Conservation (phyloP, 2,888 invertebrate genomes). For the Macrosiphum euphorbiae region DNA sequence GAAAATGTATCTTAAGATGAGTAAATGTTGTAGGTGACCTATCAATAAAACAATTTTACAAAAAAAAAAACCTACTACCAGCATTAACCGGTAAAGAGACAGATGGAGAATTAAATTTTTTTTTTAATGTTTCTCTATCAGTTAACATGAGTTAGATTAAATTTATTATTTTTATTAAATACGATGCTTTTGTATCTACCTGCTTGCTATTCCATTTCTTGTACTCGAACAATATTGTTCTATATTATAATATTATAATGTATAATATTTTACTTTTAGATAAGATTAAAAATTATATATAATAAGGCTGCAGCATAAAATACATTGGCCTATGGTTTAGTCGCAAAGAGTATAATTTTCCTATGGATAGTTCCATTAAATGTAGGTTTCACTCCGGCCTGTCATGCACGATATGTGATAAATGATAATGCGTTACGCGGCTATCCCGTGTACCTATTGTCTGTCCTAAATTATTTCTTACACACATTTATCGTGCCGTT, state of each 20-base stretch:
- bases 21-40: not conserved
- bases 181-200: not conserved
- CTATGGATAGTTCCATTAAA: not conserved
- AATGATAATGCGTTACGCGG: not conserved
- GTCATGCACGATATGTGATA: not conserved
- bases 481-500: not conserved
- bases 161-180: not conserved
- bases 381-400: not conserved
- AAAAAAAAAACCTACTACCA: not conserved
- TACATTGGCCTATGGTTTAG: not conserved
- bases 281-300: not conserved
- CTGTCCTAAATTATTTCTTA: not conserved
- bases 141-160: not conserved
- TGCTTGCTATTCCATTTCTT: not conserved
- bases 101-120: not conserved
- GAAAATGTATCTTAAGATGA: not conserved
- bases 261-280: not conserved
- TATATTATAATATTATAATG: too few relatives aligned
- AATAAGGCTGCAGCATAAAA: not conserved
- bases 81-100: not conserved
- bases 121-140: not conserved
- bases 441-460: not conserved
- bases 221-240: not conserved
- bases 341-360: not conserved
- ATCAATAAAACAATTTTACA: too few relatives aligned